Evolutionary conservation across 2,113 vertebrate species (phyloP), one percentile per base, ranked within the genome.

Genomic region (Oncorhynchus clarkii): DNA sequence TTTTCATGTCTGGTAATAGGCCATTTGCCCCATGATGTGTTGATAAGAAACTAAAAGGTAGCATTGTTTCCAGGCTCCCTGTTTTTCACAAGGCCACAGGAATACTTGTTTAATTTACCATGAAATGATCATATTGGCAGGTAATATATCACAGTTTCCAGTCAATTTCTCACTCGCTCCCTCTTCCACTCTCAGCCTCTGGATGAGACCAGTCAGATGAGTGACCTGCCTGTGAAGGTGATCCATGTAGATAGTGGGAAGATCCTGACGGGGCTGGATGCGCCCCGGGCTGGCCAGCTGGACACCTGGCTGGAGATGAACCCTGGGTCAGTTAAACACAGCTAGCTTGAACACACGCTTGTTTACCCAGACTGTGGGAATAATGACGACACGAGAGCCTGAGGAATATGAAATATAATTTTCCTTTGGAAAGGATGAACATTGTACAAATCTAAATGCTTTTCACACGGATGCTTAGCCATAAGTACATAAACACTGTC

Each of bases 151-250:
- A 45, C 54, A 57, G 20, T 31, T 34, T 39, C 29, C 9, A n/a
- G 16, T 48, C 18, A 59, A 4, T 12, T 18, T 64, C 59, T 22
- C 22, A 54, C 2, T 54, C 39, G 0, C 22, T 26, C 16, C 18
- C 5, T 60, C 20, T 39, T 11, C 60, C 11, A 6, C 79, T 70
- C 9, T 0, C 88, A 99, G 97, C 97, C 96, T 0, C 85, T 99
- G 87, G 97, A 99, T 0, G 97, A 99, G 88, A 99, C 96, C 4
- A 99, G 97, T 90, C 97, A 99, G 74, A 99, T 99, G 97, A 99
- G 97, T 0, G 97, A 99, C 88, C 95, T 99, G 0, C 97, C 96
- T 0, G 96, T 99, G 57, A 99, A 98, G 72, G 95, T 99, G 77
- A 97, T 99, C 84, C 96, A 99, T 0, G 92, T 96, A 84, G 97